Base-by-base conservation (phyloP, 1,140 invertebrate genomes). In the Drosophila cardini region DNA sequence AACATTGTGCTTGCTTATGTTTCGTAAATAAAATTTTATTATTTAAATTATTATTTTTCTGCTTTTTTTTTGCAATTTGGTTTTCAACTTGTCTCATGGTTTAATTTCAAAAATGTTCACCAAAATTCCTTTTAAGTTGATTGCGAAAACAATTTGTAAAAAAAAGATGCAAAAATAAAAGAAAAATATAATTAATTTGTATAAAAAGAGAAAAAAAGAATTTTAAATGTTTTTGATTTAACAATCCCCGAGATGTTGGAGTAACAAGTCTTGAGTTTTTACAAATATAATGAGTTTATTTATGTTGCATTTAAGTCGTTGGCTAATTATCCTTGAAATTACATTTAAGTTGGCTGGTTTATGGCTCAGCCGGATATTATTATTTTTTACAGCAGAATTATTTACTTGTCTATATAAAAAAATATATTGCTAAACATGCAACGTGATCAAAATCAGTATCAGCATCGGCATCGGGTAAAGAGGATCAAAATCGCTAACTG, bases 211-310 rank as follows among this genome's bases (percentile, higher is more conserved):
- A 7, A 21, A 46, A 46, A 53, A 65, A 61, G 26, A 13, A 32
- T 13, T 7, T 48, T 18, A 43, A 43, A 43, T 38, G 7, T 9
- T 38, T 38, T 38, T 11, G 36, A 38, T 38, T 8, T 4, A 26
- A 26, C 5, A 26, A 26, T 26, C 36, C 36, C 9, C 11, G 8
- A 45, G 18, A 21, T n/a, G n/a, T n/a, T n/a, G n/a, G n/a, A n/a
- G n/a, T n/a, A n/a, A n/a, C 0, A n/a, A 38, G 8, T 1, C 5
- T 10, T 46, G 36, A 13, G 0, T 2, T 15, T 57, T 7, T 89
- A 89, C 60, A 87, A 87, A 89, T 89, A 84, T 89, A 89, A 75
- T 78, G 68, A 62, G 67, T 86, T 86, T 89, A 87, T 89, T 87
- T 86, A 57, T 70, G 61, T 78, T 72, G 70, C 80, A 73, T 69